Base-by-base conservation (phyloP, 1,140 invertebrate species). In the Diabrotica undecimpunctata region DNA sequence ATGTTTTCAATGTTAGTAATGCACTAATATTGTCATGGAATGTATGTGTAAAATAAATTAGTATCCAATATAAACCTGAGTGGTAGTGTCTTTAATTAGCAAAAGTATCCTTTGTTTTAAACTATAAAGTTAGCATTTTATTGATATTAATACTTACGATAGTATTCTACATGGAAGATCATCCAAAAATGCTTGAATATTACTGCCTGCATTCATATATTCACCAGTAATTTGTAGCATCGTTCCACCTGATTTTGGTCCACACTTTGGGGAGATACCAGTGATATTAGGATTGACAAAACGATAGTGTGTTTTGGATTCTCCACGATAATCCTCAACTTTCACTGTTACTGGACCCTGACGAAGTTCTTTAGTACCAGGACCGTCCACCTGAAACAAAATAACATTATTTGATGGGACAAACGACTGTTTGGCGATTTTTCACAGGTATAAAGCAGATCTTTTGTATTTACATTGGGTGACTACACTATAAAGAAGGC, bases 121-220 rank as follows among this genome's bases (percentile, higher is more conserved):
- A 25, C 25, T 4, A 25, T 25, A 25, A n/a, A n/a, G n/a, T n/a
- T n/a, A n/a, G n/a, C 25, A 25, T 25, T 25, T 25, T 25, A 25
- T 25, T 25, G 1, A 25, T 25, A 25, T 25, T 25, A 25, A 4
- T 63, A 77, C 79, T 81, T 80, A 84, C 82, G 78, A 78, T 53
- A 83, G 78, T 54, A 95, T 92, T 72, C 87, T 85, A 80, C 96
- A 99, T 0, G 92, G 89, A 58, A 93, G 83, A 60, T 91, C 88
- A 76, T 94, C 93, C 64, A 99, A 91, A 75, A 89, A 92, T 0
- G 96, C 95, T 75, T 90, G 87, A 72, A 95, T 95, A 58, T 88
- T 88, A 77, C 93, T 95, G 25, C 97, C 97, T 52, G 96, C 94
- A 80, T 99, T 95, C 84, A 99, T 90, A 80, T 96, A 91, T 67